These are phyloP conservation scores for Chirona hameri DNA, from an alignment of 2,888 invertebrate species.

Conservation along the genomic window DNA sequence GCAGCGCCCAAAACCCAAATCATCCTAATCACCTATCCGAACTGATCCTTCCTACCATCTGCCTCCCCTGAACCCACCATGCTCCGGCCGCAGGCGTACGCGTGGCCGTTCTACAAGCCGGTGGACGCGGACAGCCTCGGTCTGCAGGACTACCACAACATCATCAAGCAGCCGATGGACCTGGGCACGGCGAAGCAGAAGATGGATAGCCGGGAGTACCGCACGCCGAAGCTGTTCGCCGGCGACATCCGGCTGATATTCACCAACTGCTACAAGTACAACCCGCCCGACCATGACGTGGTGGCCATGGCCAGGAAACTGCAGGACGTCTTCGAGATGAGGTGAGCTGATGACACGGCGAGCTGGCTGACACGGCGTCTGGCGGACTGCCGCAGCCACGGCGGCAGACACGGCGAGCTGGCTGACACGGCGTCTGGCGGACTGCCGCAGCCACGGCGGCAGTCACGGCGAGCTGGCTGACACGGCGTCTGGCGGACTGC, in stretches of 20 bases:
- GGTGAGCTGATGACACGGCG: conserved; percentile 50
- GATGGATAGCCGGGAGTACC: conserved; percentile 94
- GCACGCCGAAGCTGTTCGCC: conserved; percentile 88
- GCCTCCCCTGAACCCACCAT: neutral
- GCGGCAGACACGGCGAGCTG: too few relatives aligned
- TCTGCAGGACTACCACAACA: conserved; percentile 95
- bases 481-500: too few relatives aligned
- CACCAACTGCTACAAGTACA: conserved; percentile 99
- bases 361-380: too few relatives aligned
- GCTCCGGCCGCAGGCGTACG: conserved; percentile 68
- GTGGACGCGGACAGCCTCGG: conserved; percentile 93
- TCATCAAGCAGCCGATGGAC: conserved; percentile 99
- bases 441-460: too few relatives aligned
- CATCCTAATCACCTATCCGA: neutral
- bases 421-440: too few relatives aligned
- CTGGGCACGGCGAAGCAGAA: conserved; percentile 96
- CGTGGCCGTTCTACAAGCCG: conserved; percentile 99
- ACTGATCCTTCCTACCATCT: neutral
- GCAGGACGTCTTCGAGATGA: conserved; percentile 96
- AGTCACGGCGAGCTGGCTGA: too few relatives aligned
- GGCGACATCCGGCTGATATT: conserved; percentile 95
- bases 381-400: too few relatives aligned
- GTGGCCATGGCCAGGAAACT: conserved; percentile 96
- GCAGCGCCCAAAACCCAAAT: neutral
- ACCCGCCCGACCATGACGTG: conserved; percentile 97